Base-by-base conservation (phyloP, 1,140 invertebrate species). In the Caenorhabditis remanei region DNA sequence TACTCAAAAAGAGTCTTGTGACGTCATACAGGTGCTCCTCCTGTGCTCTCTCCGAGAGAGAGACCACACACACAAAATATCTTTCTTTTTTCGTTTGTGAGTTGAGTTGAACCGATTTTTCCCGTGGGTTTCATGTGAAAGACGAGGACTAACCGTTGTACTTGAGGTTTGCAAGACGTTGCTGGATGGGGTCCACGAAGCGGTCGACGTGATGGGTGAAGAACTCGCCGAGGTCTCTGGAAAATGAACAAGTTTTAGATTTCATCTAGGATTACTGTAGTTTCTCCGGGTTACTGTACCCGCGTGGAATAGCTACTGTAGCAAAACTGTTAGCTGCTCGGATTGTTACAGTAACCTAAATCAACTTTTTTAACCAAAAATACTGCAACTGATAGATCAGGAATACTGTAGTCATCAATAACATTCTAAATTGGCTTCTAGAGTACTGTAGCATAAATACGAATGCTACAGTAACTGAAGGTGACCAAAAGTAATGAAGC, bases 211-310 rank as follows among this genome's bases (percentile, higher is more conserved):
- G 75, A 13, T 85, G 56, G 24, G 48, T 56, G 67, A 88, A 85
- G 55, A 88, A 88, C 40, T 88, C 87, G 24, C 87, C 87, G 16
- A 88, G 67, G 19, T 88, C 84, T 61, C 84, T 87, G 55, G 43
- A 85, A 83, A 40, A 11, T 14, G 46, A n/a, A n/a, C n/a, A n/a
- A n/a, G n/a, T n/a, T n/a, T n/a, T n/a, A n/a, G n/a, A n/a, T n/a
- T n/a, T n/a, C n/a, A n/a, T n/a, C n/a, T n/a, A n/a, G n/a, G n/a
- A n/a, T n/a, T n/a, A n/a, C n/a, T 58, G 7, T 21, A n/a, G 6
- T 8, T 7, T 58, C 6, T 32, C 32, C 32, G 32, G 32, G 32
- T 32, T 32, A 32, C 32, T 32, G 32, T 32, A 32, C 32, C 32
- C 32, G 32, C 2, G 32, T 32, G 32, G 32, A 2, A 32, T 32